phyloP scores from a whole-genome alignment of 2,113 vertebrate genomes.

The Elachura formosa region DNA sequence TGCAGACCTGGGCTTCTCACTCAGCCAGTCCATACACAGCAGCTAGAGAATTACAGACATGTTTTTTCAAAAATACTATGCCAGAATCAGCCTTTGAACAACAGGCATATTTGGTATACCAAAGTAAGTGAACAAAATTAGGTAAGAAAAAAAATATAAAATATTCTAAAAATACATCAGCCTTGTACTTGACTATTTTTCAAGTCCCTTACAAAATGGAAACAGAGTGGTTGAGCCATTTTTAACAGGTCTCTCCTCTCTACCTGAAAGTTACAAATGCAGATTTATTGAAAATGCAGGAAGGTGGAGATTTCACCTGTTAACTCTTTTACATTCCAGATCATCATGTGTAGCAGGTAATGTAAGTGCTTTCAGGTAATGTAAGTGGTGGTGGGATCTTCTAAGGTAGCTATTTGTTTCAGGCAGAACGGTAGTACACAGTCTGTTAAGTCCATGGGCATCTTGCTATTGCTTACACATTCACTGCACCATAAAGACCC shows the following conservation, averaged over 20 bases:
- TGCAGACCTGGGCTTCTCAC: background rate
- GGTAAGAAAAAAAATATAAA: background rate
- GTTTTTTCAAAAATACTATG: background rate
- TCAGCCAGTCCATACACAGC: background rate
- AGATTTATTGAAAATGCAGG: background rate
- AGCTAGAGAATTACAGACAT: background rate
- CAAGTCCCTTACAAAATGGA: background rate
- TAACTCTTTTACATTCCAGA: background rate
- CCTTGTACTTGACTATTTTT: background rate
- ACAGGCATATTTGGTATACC: background rate
- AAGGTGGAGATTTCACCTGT: background rate
- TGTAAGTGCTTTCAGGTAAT: background rate
- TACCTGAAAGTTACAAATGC: fast-evolving
- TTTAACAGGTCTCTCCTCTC: background rate
- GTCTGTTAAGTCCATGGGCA: background rate
- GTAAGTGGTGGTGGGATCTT: background rate
- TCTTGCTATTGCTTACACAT: background rate
- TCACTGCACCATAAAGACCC: background rate
- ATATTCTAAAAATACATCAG: background rate
- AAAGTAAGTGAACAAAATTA: background rate
- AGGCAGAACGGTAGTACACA: background rate
- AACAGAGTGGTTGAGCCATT: background rate
- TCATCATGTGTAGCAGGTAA: background rate
- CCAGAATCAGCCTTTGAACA: background rate
- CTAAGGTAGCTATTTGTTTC: background rate